phyloP scores from a whole-genome alignment of 2,113 vertebrate species.

The Leptobrachium ailaonicum region DNA sequence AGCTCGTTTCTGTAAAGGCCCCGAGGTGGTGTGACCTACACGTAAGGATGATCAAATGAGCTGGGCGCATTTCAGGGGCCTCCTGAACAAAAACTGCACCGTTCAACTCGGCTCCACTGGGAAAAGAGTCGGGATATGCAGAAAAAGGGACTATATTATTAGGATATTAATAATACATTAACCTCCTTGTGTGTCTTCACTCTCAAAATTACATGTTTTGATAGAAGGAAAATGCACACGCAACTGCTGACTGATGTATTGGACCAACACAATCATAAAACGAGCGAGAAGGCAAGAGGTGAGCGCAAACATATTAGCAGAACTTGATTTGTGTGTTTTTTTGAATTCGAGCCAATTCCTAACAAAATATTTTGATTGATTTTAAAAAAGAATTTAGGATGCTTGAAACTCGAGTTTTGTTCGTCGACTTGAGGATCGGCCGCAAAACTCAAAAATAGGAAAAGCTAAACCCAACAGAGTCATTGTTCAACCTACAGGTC shows the following conservation, averaged over 20 bases:
- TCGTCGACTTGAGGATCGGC: too few relatives aligned
- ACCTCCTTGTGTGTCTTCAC: slow-evolving; percentile 22
- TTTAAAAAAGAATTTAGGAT: too few relatives aligned
- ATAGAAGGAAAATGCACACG: slow-evolving; percentile 11
- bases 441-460: too few relatives aligned
- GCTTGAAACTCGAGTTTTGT: too few relatives aligned
- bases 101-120: slow-evolving; percentile 11
- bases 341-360: too few relatives aligned
- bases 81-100: slow-evolving; percentile 12
- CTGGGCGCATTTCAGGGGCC: slow-evolving; percentile 5
- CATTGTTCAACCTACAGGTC: too few relatives aligned
- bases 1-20: neutral
- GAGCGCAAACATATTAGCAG: too few relatives aligned
- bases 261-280: neutral
- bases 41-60: neutral
- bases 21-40: neutral
- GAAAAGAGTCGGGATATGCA: neutral
- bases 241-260: slow-evolving; percentile 8
- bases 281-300: too few relatives aligned
- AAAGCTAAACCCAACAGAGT: too few relatives aligned
- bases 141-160: slow-evolving; percentile 3
- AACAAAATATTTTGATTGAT: too few relatives aligned
- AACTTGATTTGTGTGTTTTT: too few relatives aligned
- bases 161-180: slow-evolving; percentile 36
- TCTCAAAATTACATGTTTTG: slow-evolving; percentile 23